These are phyloP conservation scores for Epinotia bilunana DNA, from an alignment of 2,888 invertebrate genomes.

Conservation along the genomic window DNA sequence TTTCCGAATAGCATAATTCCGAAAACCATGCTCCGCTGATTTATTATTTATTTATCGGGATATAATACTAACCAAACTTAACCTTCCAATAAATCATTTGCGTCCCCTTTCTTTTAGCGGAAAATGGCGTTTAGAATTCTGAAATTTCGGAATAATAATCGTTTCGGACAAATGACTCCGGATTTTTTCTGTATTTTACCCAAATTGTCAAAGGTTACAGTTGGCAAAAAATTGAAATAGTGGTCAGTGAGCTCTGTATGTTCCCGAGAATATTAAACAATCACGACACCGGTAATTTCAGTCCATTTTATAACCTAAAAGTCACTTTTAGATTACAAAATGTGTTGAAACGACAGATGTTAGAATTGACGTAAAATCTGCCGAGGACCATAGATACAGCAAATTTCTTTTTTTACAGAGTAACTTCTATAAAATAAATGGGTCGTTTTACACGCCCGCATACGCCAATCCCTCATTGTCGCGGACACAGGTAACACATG, in stretches of 20 bases:
- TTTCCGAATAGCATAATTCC: too few relatives aligned
- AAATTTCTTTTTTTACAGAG: constrained; percentile 79
- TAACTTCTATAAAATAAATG: constrained; percentile 83
- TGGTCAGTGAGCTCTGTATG: not conserved
- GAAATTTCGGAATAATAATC: too few relatives aligned
- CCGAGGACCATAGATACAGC: constrained; percentile 17
- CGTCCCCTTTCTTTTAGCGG: too few relatives aligned
- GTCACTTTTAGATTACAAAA: not conserved
- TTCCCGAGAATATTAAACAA: not conserved
- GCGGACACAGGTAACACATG: constrained; percentile 71
- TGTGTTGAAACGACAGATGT: not conserved
- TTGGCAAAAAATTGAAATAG: too few relatives aligned
- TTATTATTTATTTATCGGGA: too few relatives aligned
- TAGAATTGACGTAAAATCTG: not conserved
- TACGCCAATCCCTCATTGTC: constrained; percentile 69
- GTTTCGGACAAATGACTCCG: too few relatives aligned
- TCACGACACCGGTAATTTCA: not conserved
- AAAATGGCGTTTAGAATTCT: too few relatives aligned
- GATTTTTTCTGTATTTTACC: too few relatives aligned
- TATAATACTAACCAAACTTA: too few relatives aligned
- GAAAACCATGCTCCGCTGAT: too few relatives aligned
- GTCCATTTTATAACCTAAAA: not conserved
- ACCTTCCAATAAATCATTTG: too few relatives aligned
- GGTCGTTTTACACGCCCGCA: constrained; percentile 75
- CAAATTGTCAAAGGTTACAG: too few relatives aligned